phyloP scores from a whole-genome alignment of 2,797 vertebrate species.

The Aselliscus stoliczkanus region DNA sequence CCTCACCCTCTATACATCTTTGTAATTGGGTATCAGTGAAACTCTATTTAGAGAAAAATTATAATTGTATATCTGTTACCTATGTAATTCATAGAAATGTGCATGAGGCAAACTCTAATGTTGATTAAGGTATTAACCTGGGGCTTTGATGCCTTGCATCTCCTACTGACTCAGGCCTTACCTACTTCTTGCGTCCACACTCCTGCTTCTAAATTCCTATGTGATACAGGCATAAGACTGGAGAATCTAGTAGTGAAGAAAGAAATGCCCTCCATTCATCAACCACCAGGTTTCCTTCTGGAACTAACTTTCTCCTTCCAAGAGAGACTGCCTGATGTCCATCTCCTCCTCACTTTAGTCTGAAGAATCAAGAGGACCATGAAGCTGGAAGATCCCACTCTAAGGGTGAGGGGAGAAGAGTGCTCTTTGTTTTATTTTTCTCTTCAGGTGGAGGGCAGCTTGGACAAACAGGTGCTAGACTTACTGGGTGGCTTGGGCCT shows the following conservation, averaged over 20 bases:
- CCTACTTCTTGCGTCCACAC: too few relatives aligned
- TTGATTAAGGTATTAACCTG: fast-evolving
- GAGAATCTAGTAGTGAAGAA: neutral
- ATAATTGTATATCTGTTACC: neutral
- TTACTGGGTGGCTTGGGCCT: neutral
- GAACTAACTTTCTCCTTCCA: neutral
- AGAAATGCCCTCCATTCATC: neutral
- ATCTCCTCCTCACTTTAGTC: neutral
- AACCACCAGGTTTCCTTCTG: neutral
- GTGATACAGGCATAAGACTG: neutral
- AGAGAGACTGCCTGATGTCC: neutral
- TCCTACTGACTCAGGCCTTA: neutral
- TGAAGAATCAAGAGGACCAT: neutral
- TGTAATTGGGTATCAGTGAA: neutral
- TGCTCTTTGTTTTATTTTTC: neutral
- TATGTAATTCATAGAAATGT: neutral
- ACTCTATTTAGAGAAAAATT: neutral
- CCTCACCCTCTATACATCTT: neutral
- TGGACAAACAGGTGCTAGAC: neutral
- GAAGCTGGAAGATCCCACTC: neutral
- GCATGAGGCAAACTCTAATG: neutral
- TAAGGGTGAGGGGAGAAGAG: fast-evolving
- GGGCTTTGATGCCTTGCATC: neutral
- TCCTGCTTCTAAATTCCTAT: neutral
- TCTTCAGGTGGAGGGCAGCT: neutral